Conservation (phyloP, 2,888 invertebrate species). For the Drosophila antonietae region DNA sequence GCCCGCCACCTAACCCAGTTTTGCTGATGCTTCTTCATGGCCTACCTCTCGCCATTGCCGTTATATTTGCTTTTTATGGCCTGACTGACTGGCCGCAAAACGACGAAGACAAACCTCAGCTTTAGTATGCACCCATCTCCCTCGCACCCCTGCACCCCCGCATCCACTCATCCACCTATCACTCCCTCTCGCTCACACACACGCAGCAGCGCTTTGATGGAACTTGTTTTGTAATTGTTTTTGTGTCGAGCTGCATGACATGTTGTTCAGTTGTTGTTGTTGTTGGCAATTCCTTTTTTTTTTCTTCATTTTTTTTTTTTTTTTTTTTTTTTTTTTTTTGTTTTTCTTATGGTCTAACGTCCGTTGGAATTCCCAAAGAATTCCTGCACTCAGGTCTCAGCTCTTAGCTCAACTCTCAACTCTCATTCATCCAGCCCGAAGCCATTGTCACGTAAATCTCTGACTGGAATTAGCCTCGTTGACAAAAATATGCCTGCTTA, state of each 20-base stretch:
- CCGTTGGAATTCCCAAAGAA: conserved; percentile 16
- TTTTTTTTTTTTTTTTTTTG: conserved; percentile 33
- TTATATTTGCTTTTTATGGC: conserved; percentile 72
- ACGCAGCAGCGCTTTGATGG: conserved; percentile 46
- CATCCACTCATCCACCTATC: background rate
- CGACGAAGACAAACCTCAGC: conserved; percentile 56
- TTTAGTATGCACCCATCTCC: conserved; percentile 2
- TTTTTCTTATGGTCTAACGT: conserved; percentile 34
- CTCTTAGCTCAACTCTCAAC: conserved; percentile 2
- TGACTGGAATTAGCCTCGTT: conserved; percentile 80
- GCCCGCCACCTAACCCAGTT: conserved; percentile 68
- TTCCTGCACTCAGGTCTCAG: conserved; percentile 10
- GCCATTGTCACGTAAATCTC: conserved; percentile 80
- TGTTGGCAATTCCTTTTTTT: conserved; percentile 11
- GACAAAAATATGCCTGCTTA: conserved; percentile 81
- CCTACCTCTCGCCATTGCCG: conserved; percentile 47
- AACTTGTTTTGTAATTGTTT: conserved; percentile 78
- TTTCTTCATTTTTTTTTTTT: conserved; percentile 19
- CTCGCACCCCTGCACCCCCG: background rate
- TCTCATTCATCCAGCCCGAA: conserved; percentile 12
- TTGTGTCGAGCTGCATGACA: conserved; percentile 53
- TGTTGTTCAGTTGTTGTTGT: conserved; percentile 23
- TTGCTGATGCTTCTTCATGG: conserved; percentile 63
- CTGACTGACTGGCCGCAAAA: conserved; percentile 75
- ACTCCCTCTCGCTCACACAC: background rate